Percentiles rank a stretch among this genome's conserved stretches.
Evolutionary conservation across 2,797 vertebrate species (phyloP).

Genomic region (Danionella dracula): DNA sequence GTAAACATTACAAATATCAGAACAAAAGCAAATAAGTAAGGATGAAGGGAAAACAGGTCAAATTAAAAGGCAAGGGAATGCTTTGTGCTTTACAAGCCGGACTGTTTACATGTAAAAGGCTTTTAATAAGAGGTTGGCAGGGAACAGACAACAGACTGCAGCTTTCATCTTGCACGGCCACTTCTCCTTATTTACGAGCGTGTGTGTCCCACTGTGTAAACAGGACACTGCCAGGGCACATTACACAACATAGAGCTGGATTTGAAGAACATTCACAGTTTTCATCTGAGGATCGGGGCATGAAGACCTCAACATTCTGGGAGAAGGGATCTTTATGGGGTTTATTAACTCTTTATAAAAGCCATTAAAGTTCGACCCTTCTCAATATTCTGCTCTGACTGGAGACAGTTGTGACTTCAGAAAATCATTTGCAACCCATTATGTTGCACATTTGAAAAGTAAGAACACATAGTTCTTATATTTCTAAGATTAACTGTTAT

Average conservation of each 20-base stretch:
- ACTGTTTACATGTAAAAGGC: conserved; percentile 69
- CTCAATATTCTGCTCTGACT: too few relatives aligned
- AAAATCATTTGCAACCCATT: too few relatives aligned
- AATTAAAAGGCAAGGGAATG: conserved; percentile 42
- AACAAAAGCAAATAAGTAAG: conserved; percentile 39
- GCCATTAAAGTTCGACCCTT: too few relatives aligned
- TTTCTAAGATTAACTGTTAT: too few relatives aligned
- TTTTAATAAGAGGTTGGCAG: conserved; percentile 66
- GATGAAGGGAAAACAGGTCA: conserved; percentile 19
- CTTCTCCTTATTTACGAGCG: conserved; percentile 65
- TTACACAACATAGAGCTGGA: not conserved
- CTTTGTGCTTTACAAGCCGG: conserved; percentile 64
- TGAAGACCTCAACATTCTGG: not conserved
- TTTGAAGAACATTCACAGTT: not conserved
- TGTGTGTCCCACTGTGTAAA: conserved; percentile 55
- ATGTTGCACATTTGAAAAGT: too few relatives aligned
- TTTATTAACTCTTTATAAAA: too few relatives aligned
- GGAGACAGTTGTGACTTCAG: too few relatives aligned
- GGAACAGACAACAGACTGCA: conserved; percentile 53
- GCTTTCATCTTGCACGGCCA: conserved; percentile 69
- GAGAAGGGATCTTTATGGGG: too few relatives aligned
- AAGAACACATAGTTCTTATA: too few relatives aligned
- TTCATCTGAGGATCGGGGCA: not conserved
- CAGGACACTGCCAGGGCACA: conserved; percentile 46
- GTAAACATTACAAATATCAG: conserved; percentile 27